Conservation (phyloP, 1,140 invertebrate genomes). For the Apis florea region DNA sequence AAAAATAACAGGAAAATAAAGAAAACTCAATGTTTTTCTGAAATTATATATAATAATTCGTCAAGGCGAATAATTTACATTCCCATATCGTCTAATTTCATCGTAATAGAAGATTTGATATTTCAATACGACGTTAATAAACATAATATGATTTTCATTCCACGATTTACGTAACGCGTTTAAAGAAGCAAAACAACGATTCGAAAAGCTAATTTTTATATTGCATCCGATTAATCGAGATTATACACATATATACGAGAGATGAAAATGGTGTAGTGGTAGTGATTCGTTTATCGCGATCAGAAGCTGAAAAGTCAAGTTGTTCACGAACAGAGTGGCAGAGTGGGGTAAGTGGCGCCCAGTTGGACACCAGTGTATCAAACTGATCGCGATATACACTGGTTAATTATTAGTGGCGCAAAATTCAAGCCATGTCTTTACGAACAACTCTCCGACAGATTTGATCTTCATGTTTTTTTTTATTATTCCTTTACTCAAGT, state of each 20-base stretch:
- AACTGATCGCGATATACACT: slow-evolving; percentile 33
- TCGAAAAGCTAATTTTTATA: slow-evolving; percentile 12
- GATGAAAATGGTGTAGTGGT: slow-evolving; percentile 34
- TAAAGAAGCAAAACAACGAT: not conserved
- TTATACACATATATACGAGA: slow-evolving; percentile 17
- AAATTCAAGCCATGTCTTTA: not conserved
- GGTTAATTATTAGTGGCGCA: slow-evolving; percentile 15
- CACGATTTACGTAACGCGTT: not conserved
- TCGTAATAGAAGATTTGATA: not conserved
- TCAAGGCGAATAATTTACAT: too few species aligned
- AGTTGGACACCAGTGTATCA: slow-evolving; percentile 50
- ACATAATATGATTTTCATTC: not conserved
- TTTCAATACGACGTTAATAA: not conserved
- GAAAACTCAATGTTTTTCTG: not conserved
- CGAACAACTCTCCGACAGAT: not conserved
- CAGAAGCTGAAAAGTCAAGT: slow-evolving; percentile 61
- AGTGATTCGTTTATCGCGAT: slow-evolving; percentile 62
- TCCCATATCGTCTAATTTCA: too few species aligned
- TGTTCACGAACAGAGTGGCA: slow-evolving; percentile 52
- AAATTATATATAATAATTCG: too few species aligned
- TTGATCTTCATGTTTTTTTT: not conserved
- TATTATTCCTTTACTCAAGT: not conserved
- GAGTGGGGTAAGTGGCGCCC: slow-evolving; percentile 29
- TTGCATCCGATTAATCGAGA: slow-evolving; percentile 7
- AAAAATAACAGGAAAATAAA: not conserved